These are phyloP conservation scores for Hermaeophaga mercurialis DNA, from an alignment of 2,888 invertebrate genomes.

Conservation along the genomic window DNA sequence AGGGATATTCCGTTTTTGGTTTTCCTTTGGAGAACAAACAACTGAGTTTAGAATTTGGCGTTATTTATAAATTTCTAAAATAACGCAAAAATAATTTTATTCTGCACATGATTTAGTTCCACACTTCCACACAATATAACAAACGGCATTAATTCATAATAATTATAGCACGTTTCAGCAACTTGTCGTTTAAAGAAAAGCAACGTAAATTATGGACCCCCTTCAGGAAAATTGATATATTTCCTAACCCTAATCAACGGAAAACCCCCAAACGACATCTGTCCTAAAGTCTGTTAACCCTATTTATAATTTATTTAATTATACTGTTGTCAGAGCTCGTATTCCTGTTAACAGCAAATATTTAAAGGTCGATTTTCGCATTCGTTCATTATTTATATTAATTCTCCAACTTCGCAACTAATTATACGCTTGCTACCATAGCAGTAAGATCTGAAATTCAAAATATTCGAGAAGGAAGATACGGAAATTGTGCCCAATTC, in stretches of 20 bases:
- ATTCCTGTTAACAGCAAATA: conserved; percentile 2
- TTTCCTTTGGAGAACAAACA: too few relatives aligned
- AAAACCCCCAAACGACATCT: neutral
- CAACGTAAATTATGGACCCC: neutral
- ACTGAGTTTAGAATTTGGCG: too few relatives aligned
- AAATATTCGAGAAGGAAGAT: neutral
- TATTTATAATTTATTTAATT: neutral
- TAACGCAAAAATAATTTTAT: too few relatives aligned
- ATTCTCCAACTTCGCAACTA: neutral
- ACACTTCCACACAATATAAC: too few relatives aligned
- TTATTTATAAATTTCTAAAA: too few relatives aligned
- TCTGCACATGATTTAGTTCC: too few relatives aligned
- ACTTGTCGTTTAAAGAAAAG: too few relatives aligned
- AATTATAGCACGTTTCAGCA: too few relatives aligned
- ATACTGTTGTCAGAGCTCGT: neutral
- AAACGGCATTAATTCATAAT: too few relatives aligned
- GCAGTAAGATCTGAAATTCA: neutral
- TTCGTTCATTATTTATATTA: neutral
- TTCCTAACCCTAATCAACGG: neutral
- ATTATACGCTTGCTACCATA: neutral
- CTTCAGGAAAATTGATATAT: neutral
- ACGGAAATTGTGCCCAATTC: neutral
- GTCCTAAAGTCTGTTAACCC: neutral
- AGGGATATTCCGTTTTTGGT: too few relatives aligned
- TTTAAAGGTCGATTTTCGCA: neutral